phyloP scores from a whole-genome alignment of 2,113 vertebrate species.

The Ammodytes marinus region DNA sequence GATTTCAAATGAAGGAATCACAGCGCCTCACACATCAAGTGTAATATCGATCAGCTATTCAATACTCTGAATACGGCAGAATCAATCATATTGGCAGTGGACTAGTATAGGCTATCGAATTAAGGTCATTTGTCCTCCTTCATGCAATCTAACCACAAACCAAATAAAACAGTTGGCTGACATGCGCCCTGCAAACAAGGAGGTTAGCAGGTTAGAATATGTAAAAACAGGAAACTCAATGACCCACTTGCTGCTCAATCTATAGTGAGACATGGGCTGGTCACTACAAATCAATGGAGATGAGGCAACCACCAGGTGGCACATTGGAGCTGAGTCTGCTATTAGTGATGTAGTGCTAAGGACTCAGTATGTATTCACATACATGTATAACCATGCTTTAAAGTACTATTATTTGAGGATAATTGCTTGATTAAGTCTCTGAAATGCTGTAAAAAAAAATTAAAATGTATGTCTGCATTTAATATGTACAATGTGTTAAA shows the following conservation, averaged over 20 bases:
- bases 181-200: background rate
- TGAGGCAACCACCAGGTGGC: slow-evolving; percentile 71
- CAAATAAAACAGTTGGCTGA: slow-evolving; percentile 7
- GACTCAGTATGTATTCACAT: background rate
- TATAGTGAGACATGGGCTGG: background rate
- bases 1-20: background rate
- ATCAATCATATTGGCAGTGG: slow-evolving; percentile 10
- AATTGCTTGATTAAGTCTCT: too few relatives aligned
- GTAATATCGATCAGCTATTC: slow-evolving; percentile 16
- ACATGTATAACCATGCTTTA: too few relatives aligned
- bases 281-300: background rate
- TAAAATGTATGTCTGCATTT: too few relatives aligned
- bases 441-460: too few relatives aligned
- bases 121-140: background rate
- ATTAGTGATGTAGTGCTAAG: slow-evolving; percentile 6
- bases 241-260: background rate
- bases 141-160: background rate
- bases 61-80: slow-evolving; percentile 30
- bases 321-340: slow-evolving; percentile 34
- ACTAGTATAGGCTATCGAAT: slow-evolving; percentile 10
- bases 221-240: background rate
- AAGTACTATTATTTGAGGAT: too few relatives aligned
- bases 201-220: background rate
- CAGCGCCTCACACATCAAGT: background rate
- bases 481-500: too few relatives aligned